These are phyloP conservation scores for Lithobius niger DNA, from an alignment of 1,140 invertebrate genomes.

Conservation along the genomic window DNA sequence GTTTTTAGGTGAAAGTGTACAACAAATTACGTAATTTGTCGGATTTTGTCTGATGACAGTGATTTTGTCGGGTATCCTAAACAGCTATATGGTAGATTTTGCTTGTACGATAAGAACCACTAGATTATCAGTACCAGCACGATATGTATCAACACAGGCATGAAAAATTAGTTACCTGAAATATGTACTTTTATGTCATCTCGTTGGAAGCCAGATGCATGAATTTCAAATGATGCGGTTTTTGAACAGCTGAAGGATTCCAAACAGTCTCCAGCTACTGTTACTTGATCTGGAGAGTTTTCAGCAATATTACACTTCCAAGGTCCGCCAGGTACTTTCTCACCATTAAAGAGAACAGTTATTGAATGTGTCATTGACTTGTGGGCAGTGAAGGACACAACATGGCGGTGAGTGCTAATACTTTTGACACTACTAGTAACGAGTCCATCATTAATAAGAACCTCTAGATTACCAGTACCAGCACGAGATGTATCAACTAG, in stretches of 20 bases:
- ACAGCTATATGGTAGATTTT: too few relatives aligned
- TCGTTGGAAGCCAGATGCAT: slow-evolving; percentile 47
- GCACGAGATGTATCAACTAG: slow-evolving; percentile 87
- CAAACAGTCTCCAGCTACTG: slow-evolving; percentile 67
- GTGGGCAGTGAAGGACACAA: slow-evolving; percentile 82
- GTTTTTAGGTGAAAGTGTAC: too few relatives aligned
- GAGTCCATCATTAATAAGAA: slow-evolving; percentile 86
- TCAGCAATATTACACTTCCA: slow-evolving; percentile 78
- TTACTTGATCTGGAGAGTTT: slow-evolving; percentile 22
- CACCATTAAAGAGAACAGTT: slow-evolving; percentile 92
- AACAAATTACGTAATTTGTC: too few relatives aligned
- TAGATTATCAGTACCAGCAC: slow-evolving; percentile 87
- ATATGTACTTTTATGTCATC: slow-evolving; percentile 43
- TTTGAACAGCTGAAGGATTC: slow-evolving; percentile 73
- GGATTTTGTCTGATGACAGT: too few relatives aligned
- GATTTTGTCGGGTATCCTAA: too few relatives aligned
- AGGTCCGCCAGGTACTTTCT: slow-evolving; percentile 73
- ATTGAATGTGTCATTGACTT: slow-evolving; percentile 69
- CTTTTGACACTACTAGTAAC: slow-evolving; percentile 88
- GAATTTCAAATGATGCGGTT: slow-evolving; percentile 70
- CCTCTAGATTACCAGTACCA: slow-evolving; percentile 90
- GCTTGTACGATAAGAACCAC: too few relatives aligned
- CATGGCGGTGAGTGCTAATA: slow-evolving; percentile 67
- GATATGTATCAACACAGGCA: slow-evolving; percentile 90
- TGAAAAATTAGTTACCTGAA: slow-evolving; percentile 25